phyloP scores from a whole-genome alignment of 2,113 vertebrate genomes.

The Oriolus oriolus region DNA sequence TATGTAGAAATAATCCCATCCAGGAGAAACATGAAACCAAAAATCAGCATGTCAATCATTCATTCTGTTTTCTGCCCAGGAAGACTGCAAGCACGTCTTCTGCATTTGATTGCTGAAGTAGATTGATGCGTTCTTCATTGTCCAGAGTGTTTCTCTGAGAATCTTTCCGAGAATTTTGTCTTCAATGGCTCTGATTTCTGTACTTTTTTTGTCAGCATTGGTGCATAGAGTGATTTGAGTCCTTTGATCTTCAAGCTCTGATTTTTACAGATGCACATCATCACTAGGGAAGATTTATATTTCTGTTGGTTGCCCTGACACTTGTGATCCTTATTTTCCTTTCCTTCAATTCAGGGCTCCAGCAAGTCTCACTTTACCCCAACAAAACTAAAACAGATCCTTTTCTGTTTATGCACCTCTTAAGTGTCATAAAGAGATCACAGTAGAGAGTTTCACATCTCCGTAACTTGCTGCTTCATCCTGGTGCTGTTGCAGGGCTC shows the following conservation, averaged over 20 bases:
- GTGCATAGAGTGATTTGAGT: conserved; percentile 76
- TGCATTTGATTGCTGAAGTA: conserved; percentile 82
- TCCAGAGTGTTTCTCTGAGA: conserved; percentile 81
- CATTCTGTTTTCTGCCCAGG: not conserved
- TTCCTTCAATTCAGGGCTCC: not conserved
- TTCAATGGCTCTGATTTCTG: conserved; percentile 73
- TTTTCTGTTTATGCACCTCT: not conserved
- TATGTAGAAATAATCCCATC: not conserved
- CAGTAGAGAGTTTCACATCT: not conserved
- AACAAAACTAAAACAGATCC: not conserved
- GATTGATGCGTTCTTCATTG: conserved; percentile 79
- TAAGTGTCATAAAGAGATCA: not conserved
- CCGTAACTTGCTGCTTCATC: not conserved
- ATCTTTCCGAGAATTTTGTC: conserved; percentile 79
- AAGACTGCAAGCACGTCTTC: not conserved
- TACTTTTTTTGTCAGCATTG: conserved; percentile 74
- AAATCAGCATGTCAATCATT: not conserved
- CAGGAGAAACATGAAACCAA: not conserved
- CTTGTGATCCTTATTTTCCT: not conserved
- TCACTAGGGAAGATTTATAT: conserved; percentile 64
- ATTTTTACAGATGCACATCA: conserved; percentile 80
- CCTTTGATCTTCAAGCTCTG: conserved; percentile 80
- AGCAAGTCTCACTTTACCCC: not conserved
- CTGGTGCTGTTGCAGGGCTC: not conserved
- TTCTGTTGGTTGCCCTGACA: not conserved